Evolutionary conservation across 2,888 invertebrate genomes (phyloP).

Genomic region (Xestia rhomboidea): DNA sequence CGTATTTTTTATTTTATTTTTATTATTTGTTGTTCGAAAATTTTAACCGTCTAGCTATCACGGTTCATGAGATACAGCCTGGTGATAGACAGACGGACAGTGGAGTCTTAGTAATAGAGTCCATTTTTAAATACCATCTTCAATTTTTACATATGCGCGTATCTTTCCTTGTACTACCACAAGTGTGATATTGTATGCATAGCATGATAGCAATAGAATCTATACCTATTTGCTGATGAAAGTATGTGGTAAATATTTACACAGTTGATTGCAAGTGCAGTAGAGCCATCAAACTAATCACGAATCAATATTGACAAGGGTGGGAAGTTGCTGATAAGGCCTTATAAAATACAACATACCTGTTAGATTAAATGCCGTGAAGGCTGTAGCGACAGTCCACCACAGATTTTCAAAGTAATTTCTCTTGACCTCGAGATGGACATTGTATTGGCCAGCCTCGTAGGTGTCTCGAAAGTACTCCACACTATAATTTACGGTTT

Average conservation of each 20-base stretch:
- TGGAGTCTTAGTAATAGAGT: too few relatives aligned
- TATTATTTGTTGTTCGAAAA: too few relatives aligned
- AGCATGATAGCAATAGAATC: not conserved
- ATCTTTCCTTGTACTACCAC: not conserved
- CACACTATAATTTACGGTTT: conserved; percentile 92
- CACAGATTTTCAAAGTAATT: conserved; percentile 79
- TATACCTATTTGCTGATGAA: conserved; percentile 20
- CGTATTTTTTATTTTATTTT: too few relatives aligned
- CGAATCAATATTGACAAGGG: conserved; percentile 46
- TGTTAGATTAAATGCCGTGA: conserved; percentile 81
- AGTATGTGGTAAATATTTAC: conserved; percentile 18
- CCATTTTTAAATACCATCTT: not conserved
- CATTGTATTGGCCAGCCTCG: conserved; percentile 90
- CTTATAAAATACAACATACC: conserved; percentile 70
- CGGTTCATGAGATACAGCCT: too few relatives aligned
- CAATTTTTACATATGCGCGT: not conserved
- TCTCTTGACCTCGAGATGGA: conserved; percentile 89
- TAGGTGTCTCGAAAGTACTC: conserved; percentile 89
- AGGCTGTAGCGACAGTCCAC: conserved; percentile 74
- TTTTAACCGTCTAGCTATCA: too few relatives aligned
- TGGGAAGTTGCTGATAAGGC: conserved; percentile 27
- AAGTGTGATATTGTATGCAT: not conserved
- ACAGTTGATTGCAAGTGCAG: conserved; percentile 18
- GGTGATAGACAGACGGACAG: too few relatives aligned
- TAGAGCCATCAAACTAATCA: conserved; percentile 22